Conservation (phyloP, 2,888 invertebrate genomes). For the Notocelia uddmanniana region DNA sequence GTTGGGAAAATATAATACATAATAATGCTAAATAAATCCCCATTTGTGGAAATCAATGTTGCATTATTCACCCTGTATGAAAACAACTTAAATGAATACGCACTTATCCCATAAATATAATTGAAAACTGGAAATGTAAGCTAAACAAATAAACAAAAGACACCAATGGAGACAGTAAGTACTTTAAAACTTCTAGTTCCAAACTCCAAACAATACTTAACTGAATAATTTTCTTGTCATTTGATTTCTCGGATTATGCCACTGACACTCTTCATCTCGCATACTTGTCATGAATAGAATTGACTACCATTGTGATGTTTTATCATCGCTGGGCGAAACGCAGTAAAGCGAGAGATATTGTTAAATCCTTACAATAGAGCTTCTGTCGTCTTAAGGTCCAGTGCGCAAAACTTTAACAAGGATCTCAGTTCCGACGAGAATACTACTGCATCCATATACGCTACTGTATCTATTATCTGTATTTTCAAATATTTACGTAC, state of each 20-base stretch:
- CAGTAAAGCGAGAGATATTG: slow-evolving; percentile 81
- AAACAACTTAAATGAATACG: slow-evolving; percentile 5
- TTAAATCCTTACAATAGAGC: slow-evolving; percentile 81
- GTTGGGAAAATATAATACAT: neutral
- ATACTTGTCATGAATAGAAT: slow-evolving; percentile 82
- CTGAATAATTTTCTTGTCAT: slow-evolving; percentile 71
- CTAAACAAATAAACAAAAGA: slow-evolving; percentile 33
- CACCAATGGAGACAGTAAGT: slow-evolving; percentile 27
- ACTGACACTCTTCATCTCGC: slow-evolving; percentile 78
- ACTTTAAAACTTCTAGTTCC: slow-evolving; percentile 53
- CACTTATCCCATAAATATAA: slow-evolving; percentile 21
- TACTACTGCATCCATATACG: slow-evolving; percentile 46
- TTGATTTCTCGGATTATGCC: slow-evolving; percentile 77
- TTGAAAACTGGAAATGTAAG: slow-evolving; percentile 20
- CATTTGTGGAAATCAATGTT: neutral
- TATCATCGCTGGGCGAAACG: slow-evolving; percentile 82
- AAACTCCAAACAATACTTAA: slow-evolving; percentile 63
- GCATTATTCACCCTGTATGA: neutral
- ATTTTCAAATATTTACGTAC: slow-evolving; percentile 25
- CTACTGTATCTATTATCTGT: slow-evolving; percentile 21
- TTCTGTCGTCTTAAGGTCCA: slow-evolving; percentile 79
- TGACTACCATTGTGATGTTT: slow-evolving; percentile 84
- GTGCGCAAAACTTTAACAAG: slow-evolving; percentile 80
- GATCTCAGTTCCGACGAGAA: slow-evolving; percentile 71
- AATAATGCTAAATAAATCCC: neutral